These are phyloP conservation scores for Lordiphosa andalusiaca DNA, from an alignment of 2,888 invertebrate species.

Conservation along the genomic window DNA sequence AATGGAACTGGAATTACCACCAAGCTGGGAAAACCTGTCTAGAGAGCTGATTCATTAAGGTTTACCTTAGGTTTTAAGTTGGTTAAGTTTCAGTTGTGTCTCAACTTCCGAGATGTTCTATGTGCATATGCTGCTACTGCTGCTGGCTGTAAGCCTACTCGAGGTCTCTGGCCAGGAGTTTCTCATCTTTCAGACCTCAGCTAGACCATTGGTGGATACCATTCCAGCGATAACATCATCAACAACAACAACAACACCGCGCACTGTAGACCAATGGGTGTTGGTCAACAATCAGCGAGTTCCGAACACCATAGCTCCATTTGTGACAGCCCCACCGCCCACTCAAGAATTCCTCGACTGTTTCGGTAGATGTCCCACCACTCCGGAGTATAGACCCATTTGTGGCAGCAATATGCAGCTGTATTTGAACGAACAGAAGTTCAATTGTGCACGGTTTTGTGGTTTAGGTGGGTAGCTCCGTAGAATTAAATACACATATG, in stretches of 20 bases:
- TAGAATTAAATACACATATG: not conserved
- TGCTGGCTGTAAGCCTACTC: slow-evolving; percentile 9
- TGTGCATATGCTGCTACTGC: slow-evolving; percentile 5
- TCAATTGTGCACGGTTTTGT: slow-evolving; percentile 76
- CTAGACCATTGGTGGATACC: not conserved
- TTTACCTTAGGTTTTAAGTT: slow-evolving; percentile 8
- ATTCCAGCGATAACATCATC: not conserved
- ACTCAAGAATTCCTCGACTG: slow-evolving; percentile 67
- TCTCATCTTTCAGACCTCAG: slow-evolving; percentile 43
- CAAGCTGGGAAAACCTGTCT: slow-evolving; percentile 51
- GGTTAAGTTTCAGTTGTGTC: not conserved
- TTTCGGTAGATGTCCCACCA: slow-evolving; percentile 74
- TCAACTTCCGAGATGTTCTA: slow-evolving; percentile 24
- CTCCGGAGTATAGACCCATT: slow-evolving; percentile 78
- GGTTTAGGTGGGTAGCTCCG: slow-evolving; percentile 74
- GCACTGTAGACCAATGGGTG: slow-evolving; percentile 41
- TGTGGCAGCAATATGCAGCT: slow-evolving; percentile 75
- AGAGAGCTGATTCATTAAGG: slow-evolving; percentile 24
- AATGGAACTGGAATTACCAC: slow-evolving; percentile 59
- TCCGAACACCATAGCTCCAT: slow-evolving; percentile 58
- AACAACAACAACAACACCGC: slow-evolving; percentile 2
- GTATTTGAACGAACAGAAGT: slow-evolving; percentile 77
- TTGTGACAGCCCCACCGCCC: slow-evolving; percentile 50
- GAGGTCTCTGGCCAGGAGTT: slow-evolving; percentile 31
- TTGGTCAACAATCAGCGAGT: slow-evolving; percentile 67